Conservation (phyloP, 2,888 invertebrate genomes). For the Macrophya alboannulata region DNA sequence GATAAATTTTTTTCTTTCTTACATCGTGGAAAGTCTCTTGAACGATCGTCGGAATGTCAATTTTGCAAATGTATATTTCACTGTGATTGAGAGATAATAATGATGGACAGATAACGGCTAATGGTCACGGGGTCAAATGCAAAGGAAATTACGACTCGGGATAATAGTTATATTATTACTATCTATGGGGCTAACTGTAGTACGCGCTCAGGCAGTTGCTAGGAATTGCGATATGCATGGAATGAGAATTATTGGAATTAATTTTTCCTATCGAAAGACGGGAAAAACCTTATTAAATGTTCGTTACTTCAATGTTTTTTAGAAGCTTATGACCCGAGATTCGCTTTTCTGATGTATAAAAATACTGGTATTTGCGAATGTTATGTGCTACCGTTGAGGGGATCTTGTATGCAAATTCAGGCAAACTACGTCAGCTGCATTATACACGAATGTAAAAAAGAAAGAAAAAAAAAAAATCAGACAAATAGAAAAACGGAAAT, state of each 20-base stretch:
- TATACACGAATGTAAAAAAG: background rate
- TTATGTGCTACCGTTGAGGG: too few species aligned
- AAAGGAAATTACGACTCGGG: slow-evolving; percentile 15
- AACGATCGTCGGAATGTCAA: background rate
- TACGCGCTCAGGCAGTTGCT: background rate
- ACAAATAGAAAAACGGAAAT: background rate
- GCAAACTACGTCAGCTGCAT: background rate
- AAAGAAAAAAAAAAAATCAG: background rate
- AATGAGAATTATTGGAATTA: background rate
- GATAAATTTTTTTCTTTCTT: background rate
- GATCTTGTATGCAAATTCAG: background rate
- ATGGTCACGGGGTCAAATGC: slow-evolving; percentile 32
- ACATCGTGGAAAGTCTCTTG: background rate
- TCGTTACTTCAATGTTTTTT: background rate
- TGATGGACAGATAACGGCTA: slow-evolving; percentile 30
- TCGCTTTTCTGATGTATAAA: too few species aligned
- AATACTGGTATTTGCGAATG: too few species aligned
- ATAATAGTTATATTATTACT: background rate
- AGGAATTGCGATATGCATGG: background rate
- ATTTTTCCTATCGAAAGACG: background rate
- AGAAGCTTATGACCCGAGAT: background rate
- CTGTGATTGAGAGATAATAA: background rate
- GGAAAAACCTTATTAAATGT: background rate
- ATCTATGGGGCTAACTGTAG: slow-evolving; percentile 15
- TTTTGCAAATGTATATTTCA: background rate